Evolutionary conservation across 1,140 invertebrate genomes (phyloP), one percentile per base, ranked within the genome.

Genomic region (Pararge aegeria): DNA sequence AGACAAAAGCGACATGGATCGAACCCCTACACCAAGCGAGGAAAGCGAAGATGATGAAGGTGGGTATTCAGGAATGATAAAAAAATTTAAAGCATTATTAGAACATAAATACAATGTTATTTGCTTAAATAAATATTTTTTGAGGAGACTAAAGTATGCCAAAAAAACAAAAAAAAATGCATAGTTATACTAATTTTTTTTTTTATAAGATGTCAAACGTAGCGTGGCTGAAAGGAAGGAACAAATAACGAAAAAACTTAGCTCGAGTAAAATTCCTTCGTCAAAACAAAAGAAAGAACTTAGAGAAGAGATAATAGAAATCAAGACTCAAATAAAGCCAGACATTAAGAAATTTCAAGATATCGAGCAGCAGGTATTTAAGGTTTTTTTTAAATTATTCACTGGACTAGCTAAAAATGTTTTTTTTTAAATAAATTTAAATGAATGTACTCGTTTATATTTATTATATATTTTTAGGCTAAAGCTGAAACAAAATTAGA

Each of bases 241-340:
- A 75, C 93, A 94, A 87, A 95, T 94, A 48, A 93, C 94, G 29
- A 93, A 93, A 80, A 92, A 94, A 60, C 81, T 94, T 16, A 94
- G 92, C 38, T 93, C 93, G 63, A 92, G 92, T 71, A 92, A 92
- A 73, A 92, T 94, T 66, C 92, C 93, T 5, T 93, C 93, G 24
- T 94, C 93, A 5, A 92, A 92, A 61, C 93, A 94, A 77, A 92
- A 94, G 66, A 93, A 92, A 66, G 93, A 94, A 89, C 92, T 94
- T 21, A 90, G 92, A 27, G 92, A 93, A 74, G 93, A 94, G 82
- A 94, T 94, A 40, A 93, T 92, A 38, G 92, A 94, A 83, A 94
- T 94, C 48, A 94, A 93, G 76, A 91, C 93, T 55, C 93, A 94
- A 83, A 94, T 91, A 13, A 90, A 90, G 75, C 89, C 89, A 0